Base-by-base conservation (phyloP, 2,888 invertebrate species). In the Cetonia aurata region DNA sequence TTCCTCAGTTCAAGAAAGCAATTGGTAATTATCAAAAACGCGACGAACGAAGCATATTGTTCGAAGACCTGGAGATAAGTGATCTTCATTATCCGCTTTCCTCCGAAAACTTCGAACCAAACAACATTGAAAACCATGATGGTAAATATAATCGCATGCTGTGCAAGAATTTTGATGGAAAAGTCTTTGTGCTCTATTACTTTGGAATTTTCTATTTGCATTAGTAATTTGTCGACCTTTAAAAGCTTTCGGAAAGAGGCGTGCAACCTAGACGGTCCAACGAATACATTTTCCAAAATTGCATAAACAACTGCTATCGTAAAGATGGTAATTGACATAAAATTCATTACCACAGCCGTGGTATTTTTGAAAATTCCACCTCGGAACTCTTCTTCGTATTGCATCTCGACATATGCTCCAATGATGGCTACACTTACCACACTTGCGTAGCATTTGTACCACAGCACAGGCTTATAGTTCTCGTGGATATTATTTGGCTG, bases 11-110 rank as follows among this genome's bases (percentile, higher is more conserved):
- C 69, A 6, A 55, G 12, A 6, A 70, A 65, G 9, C 42, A 52
- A 44, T 70, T 70, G 42, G 69, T 62, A 0, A 70, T 70, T 2
- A 70, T 31, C 19, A 70, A 33, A 25, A 55, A 70, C 3, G 65
- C 46, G 12, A 70, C 42, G 46, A 65, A 70, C 10, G 65, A 19
- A 12, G 53, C 52, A 33, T 65, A 70, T 10, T 55, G 44, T 12
- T 31, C 46, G 31, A 65, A 37, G 31, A 25, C 10, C 12, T 70
- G 55, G 0, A 70, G 31, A 33, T 62, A 70, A 13, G 48, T 25
- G 12, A 55, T 44, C 6, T 70, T 48, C 31, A 70, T 44, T 2
- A 55, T 55, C 4, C 13, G 13, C 1, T 55, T 52, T 1, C 55
- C 52, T 6, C 37, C 62, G 8, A 46, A n/a, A 10, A 37, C 15